A percentile compares a stretch with the other conserved stretches of the same genome.
Conservation (phyloP, 2,113 vertebrate genomes). For the human (Homo sapiens) region DNA sequence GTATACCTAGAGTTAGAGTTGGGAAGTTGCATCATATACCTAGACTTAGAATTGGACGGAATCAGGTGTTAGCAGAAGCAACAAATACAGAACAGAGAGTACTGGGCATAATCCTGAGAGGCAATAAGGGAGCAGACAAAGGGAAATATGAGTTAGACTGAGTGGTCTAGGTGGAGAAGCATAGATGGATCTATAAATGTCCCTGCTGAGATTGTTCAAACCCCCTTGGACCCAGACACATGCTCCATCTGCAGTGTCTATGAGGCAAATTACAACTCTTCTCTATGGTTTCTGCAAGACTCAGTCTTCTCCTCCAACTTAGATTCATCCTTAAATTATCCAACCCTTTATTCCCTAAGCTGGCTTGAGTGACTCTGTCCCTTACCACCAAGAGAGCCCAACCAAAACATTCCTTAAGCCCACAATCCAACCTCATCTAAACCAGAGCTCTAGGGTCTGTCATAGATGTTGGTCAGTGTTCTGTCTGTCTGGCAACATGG, state of each 20-base stretch:
- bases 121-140: too few relatives aligned
- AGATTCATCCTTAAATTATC: neutral
- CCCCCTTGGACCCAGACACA: accelerated
- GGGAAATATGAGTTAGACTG: neutral
- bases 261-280: neutral
- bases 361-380: neutral
- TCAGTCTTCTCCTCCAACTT: neutral
- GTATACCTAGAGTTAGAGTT: too few relatives aligned
- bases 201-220: accelerated
- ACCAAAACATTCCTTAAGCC: neutral
- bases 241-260: accelerated
- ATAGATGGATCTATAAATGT: accelerated
- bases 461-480: accelerated
- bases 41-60: neutral
- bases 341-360: neutral
- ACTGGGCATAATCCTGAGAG: neutral
- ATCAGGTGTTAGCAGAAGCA: neutral
- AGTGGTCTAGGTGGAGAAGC: neutral
- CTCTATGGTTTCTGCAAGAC: neutral
- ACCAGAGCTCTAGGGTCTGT: neutral
- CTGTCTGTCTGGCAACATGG: accelerated
- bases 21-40: neutral
- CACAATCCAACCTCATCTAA: accelerated
- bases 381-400: neutral
- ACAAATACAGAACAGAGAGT: accelerated